A percentile compares a stretch with the other conserved stretches of the same genome.
phyloP scores from a whole-genome alignment of 2,113 vertebrate genomes.

The Thryonomys swinderianus region DNA sequence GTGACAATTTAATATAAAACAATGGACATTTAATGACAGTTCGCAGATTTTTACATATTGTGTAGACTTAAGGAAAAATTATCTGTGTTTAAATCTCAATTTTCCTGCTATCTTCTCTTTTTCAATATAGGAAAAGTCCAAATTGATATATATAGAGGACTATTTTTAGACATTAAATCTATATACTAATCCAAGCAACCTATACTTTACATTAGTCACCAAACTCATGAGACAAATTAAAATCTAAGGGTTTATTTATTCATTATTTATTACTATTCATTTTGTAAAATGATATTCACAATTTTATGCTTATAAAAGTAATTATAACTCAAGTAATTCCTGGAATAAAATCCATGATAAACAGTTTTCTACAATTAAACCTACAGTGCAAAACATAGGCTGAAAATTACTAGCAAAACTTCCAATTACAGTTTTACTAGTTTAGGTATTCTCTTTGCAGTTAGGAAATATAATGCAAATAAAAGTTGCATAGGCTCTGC shows the following conservation, averaged over 20 bases:
- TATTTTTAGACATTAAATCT: conserved; percentile 21
- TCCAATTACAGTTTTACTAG: conserved; percentile 70
- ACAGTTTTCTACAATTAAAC: conserved; percentile 58
- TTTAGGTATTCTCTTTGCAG: conserved; percentile 64
- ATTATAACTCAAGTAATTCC: conserved; percentile 9
- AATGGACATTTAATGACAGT: conserved; percentile 39
- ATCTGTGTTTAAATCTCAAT: conserved; percentile 20
- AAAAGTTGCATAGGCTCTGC: conserved; percentile 68
- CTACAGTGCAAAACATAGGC: conserved; percentile 47
- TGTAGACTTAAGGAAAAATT: neutral
- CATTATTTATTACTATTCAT: neutral
- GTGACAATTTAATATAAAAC: conserved; percentile 1
- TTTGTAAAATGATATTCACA: neutral
- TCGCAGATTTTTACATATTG: conserved; percentile 29
- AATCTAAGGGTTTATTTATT: neutral
- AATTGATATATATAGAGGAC: neutral
- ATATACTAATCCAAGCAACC: neutral
- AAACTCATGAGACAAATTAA: neutral
- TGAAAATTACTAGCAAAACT: conserved; percentile 70
- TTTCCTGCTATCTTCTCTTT: conserved; percentile 10
- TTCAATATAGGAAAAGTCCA: neutral
- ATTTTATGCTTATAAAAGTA: conserved; percentile 15
- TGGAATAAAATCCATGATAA: conserved; percentile 47
- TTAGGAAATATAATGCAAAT: conserved; percentile 65
- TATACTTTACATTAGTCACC: neutral